Conservation (phyloP, 2,888 invertebrate genomes). For the Uloborus plumipes region DNA sequence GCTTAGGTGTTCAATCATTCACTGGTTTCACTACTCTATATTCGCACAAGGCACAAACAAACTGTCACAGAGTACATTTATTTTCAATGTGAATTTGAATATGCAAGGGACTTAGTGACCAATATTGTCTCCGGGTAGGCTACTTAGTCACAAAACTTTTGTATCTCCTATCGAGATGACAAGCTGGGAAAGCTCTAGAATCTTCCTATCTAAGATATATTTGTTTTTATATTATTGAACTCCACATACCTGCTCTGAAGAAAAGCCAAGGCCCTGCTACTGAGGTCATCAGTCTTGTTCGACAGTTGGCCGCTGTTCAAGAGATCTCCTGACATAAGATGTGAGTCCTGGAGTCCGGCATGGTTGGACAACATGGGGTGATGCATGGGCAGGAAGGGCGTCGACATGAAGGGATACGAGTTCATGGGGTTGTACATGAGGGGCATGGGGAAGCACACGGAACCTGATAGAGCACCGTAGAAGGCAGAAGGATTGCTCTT, state of each 20-base stretch:
- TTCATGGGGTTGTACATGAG: slow-evolving; percentile 63
- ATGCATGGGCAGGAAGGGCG: slow-evolving; percentile 53
- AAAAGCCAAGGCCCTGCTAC: slow-evolving; percentile 33
- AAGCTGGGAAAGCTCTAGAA: no score
- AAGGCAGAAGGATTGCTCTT: slow-evolving; percentile 49
- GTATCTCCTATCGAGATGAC: no score
- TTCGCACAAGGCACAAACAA: no score
- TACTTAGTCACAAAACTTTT: no score
- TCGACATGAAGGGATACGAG: slow-evolving; percentile 57
- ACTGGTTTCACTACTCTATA: no score
- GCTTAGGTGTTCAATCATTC: no score
- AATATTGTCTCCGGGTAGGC: no score
- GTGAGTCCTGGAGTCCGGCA: slow-evolving; percentile 29
- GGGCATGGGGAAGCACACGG: slow-evolving; percentile 59
- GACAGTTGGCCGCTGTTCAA: slow-evolving; percentile 12
- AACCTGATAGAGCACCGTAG: slow-evolving; percentile 51
- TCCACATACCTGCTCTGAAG: slow-evolving; percentile 22
- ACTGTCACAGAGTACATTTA: no score
- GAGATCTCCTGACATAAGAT: slow-evolving; percentile 28
- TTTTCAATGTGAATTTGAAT: no score
- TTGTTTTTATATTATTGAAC: no score
- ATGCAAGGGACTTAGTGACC: no score
- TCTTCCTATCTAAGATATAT: no score
- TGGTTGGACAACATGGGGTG: slow-evolving; percentile 51
- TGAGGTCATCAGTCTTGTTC: slow-evolving; percentile 28